These are phyloP conservation scores for Apodemia mormo DNA, from an alignment of 2,888 invertebrate species.

Conservation along the genomic window DNA sequence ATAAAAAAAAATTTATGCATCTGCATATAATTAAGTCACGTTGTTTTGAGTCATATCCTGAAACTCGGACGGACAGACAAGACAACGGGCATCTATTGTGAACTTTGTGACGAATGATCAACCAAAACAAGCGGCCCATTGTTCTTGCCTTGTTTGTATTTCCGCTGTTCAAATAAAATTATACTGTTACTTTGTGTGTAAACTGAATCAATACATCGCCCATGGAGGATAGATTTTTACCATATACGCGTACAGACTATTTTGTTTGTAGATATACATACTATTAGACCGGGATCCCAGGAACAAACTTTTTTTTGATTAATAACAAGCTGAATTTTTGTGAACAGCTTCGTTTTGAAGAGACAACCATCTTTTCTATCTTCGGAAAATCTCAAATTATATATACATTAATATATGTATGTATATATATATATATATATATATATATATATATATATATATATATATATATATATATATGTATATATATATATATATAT, in stretches of 20 bases:
- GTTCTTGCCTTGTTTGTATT: conserved; percentile 60
- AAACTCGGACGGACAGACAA: conserved; percentile 45
- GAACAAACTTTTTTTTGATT: no score
- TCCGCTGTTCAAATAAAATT: conserved; percentile 58
- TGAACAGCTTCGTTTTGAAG: no score
- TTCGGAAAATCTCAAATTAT: no score
- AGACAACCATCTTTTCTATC: no score
- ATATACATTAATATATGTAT: no score
- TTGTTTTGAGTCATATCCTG: conserved; percentile 66
- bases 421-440: no score
- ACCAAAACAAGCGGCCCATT: conserved; percentile 63
- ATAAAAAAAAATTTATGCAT: background rate
- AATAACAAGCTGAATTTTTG: no score
- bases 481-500: no score
- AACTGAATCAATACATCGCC: background rate
- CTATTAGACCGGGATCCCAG: no score
- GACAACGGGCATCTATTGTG: conserved; percentile 44
- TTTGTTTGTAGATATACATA: background rate
- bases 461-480: no score
- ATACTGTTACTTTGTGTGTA: conserved; percentile 41
- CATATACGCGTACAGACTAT: background rate
- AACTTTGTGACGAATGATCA: conserved; percentile 48
- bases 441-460: no score
- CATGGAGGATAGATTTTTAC: background rate
- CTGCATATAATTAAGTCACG: conserved; percentile 47